phyloP scores from a whole-genome alignment of 2,113 vertebrate genomes.

The Platichthys stellatus region DNA sequence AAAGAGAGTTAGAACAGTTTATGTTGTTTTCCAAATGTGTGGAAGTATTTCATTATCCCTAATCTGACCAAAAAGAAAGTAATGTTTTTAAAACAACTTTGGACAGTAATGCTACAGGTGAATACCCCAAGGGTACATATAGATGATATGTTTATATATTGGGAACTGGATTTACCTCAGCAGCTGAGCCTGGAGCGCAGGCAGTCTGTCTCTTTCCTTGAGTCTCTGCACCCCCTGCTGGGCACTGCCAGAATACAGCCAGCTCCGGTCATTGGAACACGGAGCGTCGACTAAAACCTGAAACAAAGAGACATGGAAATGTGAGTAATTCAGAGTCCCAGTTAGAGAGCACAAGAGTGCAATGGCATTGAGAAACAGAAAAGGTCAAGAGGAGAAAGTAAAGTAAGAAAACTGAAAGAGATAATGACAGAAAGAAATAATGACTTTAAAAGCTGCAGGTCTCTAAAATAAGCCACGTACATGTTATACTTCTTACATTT shows the following conservation, averaged over 20 bases:
- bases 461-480: background rate
- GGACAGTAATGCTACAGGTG: background rate
- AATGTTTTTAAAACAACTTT: background rate
- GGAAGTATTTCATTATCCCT: background rate
- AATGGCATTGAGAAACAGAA: background rate
- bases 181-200: slow-evolving; percentile 78
- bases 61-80: background rate
- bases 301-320: background rate
- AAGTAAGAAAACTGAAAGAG: background rate
- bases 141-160: slow-evolving; percentile 6
- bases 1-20: background rate
- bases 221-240: slow-evolving; percentile 79
- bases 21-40: background rate
- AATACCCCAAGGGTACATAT: background rate
- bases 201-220: slow-evolving; percentile 72
- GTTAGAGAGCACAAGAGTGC: too few species aligned
- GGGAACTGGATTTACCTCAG: slow-evolving; percentile 66
- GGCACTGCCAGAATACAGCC: slow-evolving; percentile 85
- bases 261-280: slow-evolving; percentile 96
- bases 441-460: background rate
- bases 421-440: background rate
- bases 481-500: background rate
- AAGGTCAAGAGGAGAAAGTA: background rate
- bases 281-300: slow-evolving; percentile 88
- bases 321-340: slow-evolving; percentile 1